A percentile compares a stretch with the other conserved stretches of the same genome.
Evolutionary conservation across 2,888 invertebrate species (phyloP).

Genomic region (Keiferia lycopersicella): DNA sequence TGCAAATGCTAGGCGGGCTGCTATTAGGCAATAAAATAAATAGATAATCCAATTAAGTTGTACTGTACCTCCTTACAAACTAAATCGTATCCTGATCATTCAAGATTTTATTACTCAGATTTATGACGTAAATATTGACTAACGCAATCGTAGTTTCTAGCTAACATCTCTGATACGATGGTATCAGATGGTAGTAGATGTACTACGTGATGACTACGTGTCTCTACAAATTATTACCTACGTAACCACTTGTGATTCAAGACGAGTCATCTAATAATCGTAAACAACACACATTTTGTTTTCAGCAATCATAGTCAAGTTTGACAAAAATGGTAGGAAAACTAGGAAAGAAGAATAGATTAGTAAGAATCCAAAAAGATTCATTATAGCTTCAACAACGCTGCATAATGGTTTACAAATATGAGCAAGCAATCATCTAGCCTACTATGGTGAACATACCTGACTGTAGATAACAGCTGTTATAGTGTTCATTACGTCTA

Average conservation of each 20-base stretch:
- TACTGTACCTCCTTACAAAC: too few species aligned
- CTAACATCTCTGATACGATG: conserved; percentile 1
- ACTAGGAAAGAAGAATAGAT: neutral
- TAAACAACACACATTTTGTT: neutral
- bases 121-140: conserved; percentile 6
- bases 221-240: neutral
- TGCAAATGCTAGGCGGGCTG: too few species aligned
- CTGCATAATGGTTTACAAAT: neutral
- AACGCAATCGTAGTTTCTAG: neutral
- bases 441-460: neutral
- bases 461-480: neutral
- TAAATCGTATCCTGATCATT: too few species aligned
- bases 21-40: too few species aligned
- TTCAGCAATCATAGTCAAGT: neutral
- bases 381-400: neutral
- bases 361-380: neutral
- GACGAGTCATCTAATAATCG: conserved; percentile 6
- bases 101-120: neutral
- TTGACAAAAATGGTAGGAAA: neutral
- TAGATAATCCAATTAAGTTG: neutral
- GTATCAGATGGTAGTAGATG: too few species aligned
- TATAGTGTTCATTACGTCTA: too few species aligned
- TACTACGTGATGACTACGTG: too few species aligned
- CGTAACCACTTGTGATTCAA: neutral
- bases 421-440: neutral